Evolutionary conservation across 2,113 vertebrate species (phyloP), one percentile per base, ranked within the genome.

Genomic region (Otus sunia): DNA sequence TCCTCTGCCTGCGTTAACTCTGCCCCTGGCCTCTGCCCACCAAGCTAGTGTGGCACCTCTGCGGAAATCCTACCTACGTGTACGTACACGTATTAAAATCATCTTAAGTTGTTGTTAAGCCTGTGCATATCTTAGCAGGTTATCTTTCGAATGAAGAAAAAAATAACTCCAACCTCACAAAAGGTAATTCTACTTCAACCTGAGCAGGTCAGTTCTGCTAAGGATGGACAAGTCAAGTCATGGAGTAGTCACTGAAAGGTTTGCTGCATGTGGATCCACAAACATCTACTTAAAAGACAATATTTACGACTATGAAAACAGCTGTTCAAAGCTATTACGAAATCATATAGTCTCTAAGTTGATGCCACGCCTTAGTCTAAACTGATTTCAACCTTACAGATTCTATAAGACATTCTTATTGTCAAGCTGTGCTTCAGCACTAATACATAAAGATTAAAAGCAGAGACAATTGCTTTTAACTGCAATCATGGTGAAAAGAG

Each of bases 231-330:
- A 21, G 22, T 12, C 22, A 36, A 66, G 5, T 6, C 43, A 7
- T 0, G 3, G 15, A 73, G 71, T 1, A 20, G 50, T 23, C 32
- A 19, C 76, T 6, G 0, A 25, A 60, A 56, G 23, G 17, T 11
- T 64, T 17, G 30, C 47, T n/a, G 2, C 5, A 25, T 30, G n/a
- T 21, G 74, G 5, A 8, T 32, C 37, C 32, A 4, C 10, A 78
- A 81, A 45, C 34, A 22, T 2, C 67, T 23, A 9, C 55, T n/a
- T 18, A 5, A 5, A 52, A 36, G 39, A 7, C 18, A n/a, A 1
- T 9, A 43, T 50, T 87, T 25, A 30, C 0, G 1, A 15, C 20
- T 4, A 25, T 9, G n/a, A 18, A 36, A 86, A 18, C 0, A 50
- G 43, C 45, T 25, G 4, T 34, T 50, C 37, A 0, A 0, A 6